Evolutionary conservation across 2,113 vertebrate species (phyloP), one percentile per base, ranked within the genome.

Genomic region (Pterocles burchelli): DNA sequence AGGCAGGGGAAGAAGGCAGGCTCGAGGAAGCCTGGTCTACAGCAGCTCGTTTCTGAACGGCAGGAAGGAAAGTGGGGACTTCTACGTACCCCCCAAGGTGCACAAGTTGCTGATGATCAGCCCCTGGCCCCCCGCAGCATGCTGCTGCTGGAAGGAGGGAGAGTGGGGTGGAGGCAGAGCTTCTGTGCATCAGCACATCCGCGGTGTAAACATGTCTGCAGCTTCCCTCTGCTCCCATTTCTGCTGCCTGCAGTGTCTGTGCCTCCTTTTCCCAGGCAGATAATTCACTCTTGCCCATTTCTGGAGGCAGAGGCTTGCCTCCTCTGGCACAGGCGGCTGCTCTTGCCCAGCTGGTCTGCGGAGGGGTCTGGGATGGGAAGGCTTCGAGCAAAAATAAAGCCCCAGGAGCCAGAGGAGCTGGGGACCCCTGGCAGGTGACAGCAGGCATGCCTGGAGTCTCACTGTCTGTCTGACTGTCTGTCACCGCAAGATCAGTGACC

Each of bases 201-300:
- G 2, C 0, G 4, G 58, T 8, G 63, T 6, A 61, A 70, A 21
- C 0, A 2, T 22, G 38, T 4, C 34, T 3, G 4, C 45, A 66
- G 68, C 77, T 48, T 48, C 34, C 34, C 26, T 45, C 43, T 41
- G 2, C 52, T 73, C 43, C 46, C 6, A 1, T 46, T 8, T 11
- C 52, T 58, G 63, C 80, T 77, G 68, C 77, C 70, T 79, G 66
- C 18, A 7, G 45, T 22, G 58, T 8, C 25, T 61, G 28, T 15
- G 73, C 41, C 63, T 62, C n/a, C 59, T 46, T 15, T 46, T 28
- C 71, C 22, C 11, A 10, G 28, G 57, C 48, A 49, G 57, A 3
- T 41, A 10, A 1, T 11, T 72, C 75, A 29, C 25, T 17, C 58
- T 68, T 62, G 17, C 24, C 16, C 0, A 0, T 48, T 65, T 58